Conservation (phyloP, 2,888 invertebrate species). For the Mylabris sibirica region DNA sequence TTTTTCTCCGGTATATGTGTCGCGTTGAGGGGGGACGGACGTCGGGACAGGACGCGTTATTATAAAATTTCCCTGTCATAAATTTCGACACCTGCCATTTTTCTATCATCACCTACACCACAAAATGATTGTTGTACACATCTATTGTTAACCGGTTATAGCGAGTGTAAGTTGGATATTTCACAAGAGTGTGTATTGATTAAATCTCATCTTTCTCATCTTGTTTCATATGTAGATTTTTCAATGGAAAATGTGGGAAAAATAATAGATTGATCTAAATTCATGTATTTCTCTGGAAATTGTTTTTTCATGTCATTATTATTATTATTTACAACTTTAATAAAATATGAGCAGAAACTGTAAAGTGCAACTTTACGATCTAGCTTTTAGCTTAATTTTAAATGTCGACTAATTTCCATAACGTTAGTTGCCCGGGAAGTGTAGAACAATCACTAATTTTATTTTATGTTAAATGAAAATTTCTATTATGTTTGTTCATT, state of each 20-base stretch:
- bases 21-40: no score
- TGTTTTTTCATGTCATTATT: slow-evolving; percentile 23
- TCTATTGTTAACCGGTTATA: neutral
- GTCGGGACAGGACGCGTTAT: neutral
- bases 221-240: neutral
- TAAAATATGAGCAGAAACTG: slow-evolving; percentile 43
- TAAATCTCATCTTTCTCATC: neutral
- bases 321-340: slow-evolving; percentile 40
- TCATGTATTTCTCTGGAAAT: neutral
- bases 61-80: slow-evolving; percentile 37
- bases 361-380: slow-evolving; percentile 41
- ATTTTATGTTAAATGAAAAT: slow-evolving; percentile 1
- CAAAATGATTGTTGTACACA: neutral
- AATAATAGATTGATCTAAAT: neutral
- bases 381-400: slow-evolving; percentile 39
- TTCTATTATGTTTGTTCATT: neutral
- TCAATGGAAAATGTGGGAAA: neutral
- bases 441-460: neutral
- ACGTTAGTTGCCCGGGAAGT: neutral
- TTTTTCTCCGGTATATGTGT: slow-evolving; percentile 41
- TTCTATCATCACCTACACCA: neutral
- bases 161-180: no score
- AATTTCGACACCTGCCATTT: slow-evolving; percentile 25
- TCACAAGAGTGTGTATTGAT: no score
- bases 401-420: slow-evolving; percentile 16